A percentile compares a stretch with the other conserved stretches of the same genome.
These are phyloP conservation scores for Palythoa heliodiscus DNA, from an alignment of 92 coral and sea anemone species.

Conservation along the genomic window DNA sequence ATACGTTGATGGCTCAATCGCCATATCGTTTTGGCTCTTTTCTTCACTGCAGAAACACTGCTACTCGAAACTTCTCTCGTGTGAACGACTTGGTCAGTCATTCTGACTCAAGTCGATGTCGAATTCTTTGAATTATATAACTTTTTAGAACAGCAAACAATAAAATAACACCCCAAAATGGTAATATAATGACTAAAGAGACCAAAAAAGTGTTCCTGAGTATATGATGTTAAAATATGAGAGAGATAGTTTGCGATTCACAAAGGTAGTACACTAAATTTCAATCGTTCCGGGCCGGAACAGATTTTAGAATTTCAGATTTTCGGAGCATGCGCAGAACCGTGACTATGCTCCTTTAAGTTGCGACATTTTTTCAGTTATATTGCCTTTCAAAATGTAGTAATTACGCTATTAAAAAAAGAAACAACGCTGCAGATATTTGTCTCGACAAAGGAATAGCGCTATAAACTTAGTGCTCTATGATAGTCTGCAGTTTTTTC, in stretches of 20 bases:
- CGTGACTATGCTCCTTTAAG: too few relatives aligned
- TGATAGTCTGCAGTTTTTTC: background rate
- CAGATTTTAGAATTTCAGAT: too few relatives aligned
- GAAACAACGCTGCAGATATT: too few relatives aligned
- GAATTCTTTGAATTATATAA: background rate
- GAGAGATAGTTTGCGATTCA: background rate
- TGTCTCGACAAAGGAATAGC: too few relatives aligned
- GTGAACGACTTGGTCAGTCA: slow-evolving; percentile 32
- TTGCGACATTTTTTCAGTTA: background rate
- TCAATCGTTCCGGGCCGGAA: too few relatives aligned
- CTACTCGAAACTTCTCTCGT: slow-evolving; percentile 7
- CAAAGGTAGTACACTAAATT: background rate
- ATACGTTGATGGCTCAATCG: slow-evolving; percentile 27
- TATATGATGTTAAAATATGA: background rate
- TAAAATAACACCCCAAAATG: background rate
- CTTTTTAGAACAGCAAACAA: background rate
- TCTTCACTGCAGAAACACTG: slow-evolving; percentile 16
- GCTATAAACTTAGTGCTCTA: too few relatives aligned
- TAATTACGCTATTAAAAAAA: too few relatives aligned
- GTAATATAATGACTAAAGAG: background rate
- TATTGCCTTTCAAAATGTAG: too few relatives aligned
- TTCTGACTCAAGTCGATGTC: slow-evolving; percentile 15
- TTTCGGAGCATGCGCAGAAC: too few relatives aligned
- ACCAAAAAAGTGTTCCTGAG: background rate
- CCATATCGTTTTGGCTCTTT: slow-evolving; percentile 18